Conservation (phyloP, 2,113 vertebrate species). For the Channa maculata region DNA sequence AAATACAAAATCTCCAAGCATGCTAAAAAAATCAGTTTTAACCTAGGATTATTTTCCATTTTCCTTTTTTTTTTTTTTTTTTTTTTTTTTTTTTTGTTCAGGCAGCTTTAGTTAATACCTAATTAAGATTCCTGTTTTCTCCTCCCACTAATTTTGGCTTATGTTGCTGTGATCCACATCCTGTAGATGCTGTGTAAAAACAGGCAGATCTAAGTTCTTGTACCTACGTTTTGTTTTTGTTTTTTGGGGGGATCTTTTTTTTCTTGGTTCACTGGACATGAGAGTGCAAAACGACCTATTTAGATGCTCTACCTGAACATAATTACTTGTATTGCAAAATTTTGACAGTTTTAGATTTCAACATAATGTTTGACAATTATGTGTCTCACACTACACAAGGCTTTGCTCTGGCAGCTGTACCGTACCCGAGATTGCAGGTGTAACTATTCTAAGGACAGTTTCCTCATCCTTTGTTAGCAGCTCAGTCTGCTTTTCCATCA, state of each 20-base stretch:
- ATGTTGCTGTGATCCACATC: conserved; percentile 38
- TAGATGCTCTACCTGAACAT: too few relatives aligned
- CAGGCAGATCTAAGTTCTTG: neutral
- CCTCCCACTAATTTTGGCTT: conserved; percentile 43
- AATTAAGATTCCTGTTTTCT: conserved; percentile 46
- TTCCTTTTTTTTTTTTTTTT: conserved; percentile 6
- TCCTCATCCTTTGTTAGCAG: neutral
- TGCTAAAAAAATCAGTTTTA: neutral
- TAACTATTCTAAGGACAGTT: neutral
- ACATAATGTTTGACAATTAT: too few relatives aligned
- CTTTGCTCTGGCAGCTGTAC: too few relatives aligned
- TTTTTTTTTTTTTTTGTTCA: conserved; percentile 13
- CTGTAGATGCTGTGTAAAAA: conserved; percentile 25
- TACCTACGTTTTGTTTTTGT: neutral
- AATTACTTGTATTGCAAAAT: too few relatives aligned
- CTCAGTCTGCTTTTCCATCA: neutral
- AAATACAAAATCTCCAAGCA: neutral
- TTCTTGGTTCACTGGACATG: too few relatives aligned
- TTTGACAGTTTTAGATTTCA: too few relatives aligned
- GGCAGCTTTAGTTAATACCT: conserved; percentile 45
- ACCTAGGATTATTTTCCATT: too few relatives aligned
- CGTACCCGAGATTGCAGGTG: neutral
- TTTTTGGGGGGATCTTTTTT: neutral
- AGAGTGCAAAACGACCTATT: too few relatives aligned
- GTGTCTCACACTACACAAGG: too few relatives aligned